Conservation (phyloP, 2,888 invertebrate genomes). For the Ganaspis brasiliensis region DNA sequence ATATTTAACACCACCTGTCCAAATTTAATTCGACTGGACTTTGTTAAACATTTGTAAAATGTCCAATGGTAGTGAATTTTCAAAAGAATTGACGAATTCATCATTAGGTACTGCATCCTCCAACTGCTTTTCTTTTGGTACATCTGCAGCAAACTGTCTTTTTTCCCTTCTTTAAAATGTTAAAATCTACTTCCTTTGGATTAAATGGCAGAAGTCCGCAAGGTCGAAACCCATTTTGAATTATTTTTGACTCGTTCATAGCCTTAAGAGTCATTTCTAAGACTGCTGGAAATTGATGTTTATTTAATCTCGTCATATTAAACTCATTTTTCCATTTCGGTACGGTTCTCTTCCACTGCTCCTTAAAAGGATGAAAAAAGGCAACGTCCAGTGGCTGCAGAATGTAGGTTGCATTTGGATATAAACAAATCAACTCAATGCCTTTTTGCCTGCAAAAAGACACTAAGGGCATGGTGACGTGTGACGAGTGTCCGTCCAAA, state of each 20-base stretch:
- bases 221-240: slow-evolving; percentile 5
- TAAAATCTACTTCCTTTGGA: neutral
- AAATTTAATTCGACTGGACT: neutral
- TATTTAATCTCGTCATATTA: neutral
- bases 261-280: neutral
- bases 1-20: neutral
- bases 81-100: too few species aligned
- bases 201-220: neutral
- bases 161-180: neutral
- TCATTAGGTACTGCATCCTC: neutral
- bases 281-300: slow-evolving; percentile 4
- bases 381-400: slow-evolving; percentile 77
- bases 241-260: neutral
- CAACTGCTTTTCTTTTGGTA: neutral
- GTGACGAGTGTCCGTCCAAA: slow-evolving; percentile 77
- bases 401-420: slow-evolving; percentile 76
- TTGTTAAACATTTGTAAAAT: neutral
- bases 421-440: slow-evolving; percentile 74
- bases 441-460: slow-evolving; percentile 75
- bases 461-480: slow-evolving; percentile 73
- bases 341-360: slow-evolving; percentile 65
- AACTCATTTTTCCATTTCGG: slow-evolving; percentile 5
- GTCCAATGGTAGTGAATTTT: too few species aligned
- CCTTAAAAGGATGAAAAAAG: slow-evolving; percentile 73
- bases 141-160: neutral